Base-by-base conservation (phyloP, 1,140 invertebrate species). In the Ips nitidus region DNA sequence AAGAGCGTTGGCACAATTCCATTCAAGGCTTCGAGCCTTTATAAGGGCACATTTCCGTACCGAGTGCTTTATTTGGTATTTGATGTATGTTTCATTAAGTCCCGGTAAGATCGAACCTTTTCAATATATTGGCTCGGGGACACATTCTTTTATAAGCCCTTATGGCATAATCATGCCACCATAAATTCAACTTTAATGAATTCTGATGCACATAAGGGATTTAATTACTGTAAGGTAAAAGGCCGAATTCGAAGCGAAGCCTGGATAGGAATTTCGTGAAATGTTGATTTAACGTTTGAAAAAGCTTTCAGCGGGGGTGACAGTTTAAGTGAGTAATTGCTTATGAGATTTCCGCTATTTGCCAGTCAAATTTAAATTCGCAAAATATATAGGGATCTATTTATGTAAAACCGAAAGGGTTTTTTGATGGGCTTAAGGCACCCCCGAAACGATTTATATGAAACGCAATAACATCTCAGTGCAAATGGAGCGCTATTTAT, bases 391-490 rank as follows among this genome's bases (percentile, higher is more conserved):
- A 52, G n/a, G 38, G 36, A 39, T 22, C 22, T 22, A 22, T 22
- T 22, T 22, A 22, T 22, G 22, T 22, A 22, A 22, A 22, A 22
- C 65, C 39, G 8, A 39, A 62, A 69, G 58, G 58, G 57, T 62
- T 69, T 69, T 69, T 69, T 69, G 66, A 69, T 61, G 66, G 62
- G 66, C 50, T 69, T 60, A 69, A 52, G 58, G 40, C 58, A 42
- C 22, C 22, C 22, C 22, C 22, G 58, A 39, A 69, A 61, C 58
- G 66, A 61, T 69, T 69, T 61, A 69, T 69, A 69, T 69, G 50
- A 69, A 59, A 61, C 39, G 66, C 58, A 69, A 69, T 69, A 69
- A 69, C 66, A 69, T 69, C 66, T 61, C 56, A 59, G 65, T 67
- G 57, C 65, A 67, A 67, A 67, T 59, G 65, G 57, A 67, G 37